phyloP scores from a whole-genome alignment of 2,888 invertebrate genomes.

The Lithophane ornitopus region DNA sequence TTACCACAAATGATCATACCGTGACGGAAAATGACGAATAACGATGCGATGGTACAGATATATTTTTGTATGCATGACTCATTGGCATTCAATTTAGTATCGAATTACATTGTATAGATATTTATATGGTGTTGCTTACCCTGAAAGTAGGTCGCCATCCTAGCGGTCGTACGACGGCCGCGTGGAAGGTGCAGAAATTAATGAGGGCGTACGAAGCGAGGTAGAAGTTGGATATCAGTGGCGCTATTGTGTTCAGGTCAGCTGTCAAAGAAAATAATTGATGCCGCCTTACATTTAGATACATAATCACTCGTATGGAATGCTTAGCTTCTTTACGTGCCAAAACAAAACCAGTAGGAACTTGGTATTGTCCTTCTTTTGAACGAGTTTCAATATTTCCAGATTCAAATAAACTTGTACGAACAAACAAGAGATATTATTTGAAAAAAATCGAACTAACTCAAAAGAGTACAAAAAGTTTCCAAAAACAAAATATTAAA shows the following conservation, averaged over 20 bases:
- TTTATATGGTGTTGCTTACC: conserved; percentile 86
- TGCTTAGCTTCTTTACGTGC: too few species aligned
- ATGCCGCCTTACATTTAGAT: neutral
- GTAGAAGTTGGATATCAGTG: conserved; percentile 98
- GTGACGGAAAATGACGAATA: conserved; percentile 33
- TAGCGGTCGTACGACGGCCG: conserved; percentile 95
- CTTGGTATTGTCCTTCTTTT: neutral
- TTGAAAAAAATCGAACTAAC: neutral
- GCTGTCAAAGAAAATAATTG: conserved; percentile 88
- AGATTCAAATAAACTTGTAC: neutral
- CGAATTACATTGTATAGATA: conserved; percentile 43
- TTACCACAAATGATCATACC: conserved; percentile 9
- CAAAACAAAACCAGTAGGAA: neutral
- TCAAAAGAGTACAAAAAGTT: neutral
- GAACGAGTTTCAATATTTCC: neutral
- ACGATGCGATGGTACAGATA: conserved; percentile 2
- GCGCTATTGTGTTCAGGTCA: conserved; percentile 96
- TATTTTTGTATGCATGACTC: conserved; percentile 38
- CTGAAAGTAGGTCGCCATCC: conserved; percentile 98
- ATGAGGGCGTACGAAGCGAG: conserved; percentile 98
- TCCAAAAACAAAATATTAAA: neutral
- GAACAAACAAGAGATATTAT: neutral
- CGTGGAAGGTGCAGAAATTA: conserved; percentile 99
- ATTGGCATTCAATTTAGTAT: conserved; percentile 37
- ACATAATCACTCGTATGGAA: too few species aligned